Conservation (phyloP, 2,797 vertebrate genomes). For the Lagothrix lagotricha region DNA sequence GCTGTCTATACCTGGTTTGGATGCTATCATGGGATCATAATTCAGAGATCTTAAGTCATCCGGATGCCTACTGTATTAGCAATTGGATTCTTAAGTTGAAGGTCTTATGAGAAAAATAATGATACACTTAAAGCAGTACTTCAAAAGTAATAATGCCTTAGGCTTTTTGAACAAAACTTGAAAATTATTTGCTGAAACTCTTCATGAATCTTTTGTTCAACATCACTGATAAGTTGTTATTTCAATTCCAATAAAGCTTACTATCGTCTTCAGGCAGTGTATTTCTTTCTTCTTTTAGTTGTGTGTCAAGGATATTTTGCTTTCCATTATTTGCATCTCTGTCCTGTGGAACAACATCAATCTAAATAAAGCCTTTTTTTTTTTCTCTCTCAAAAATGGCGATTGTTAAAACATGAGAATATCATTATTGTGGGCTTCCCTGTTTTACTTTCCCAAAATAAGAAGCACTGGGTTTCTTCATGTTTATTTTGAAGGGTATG, state of each 20-base stretch:
- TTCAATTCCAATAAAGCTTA: not conserved
- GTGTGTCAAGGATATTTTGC: not conserved
- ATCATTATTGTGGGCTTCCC: not conserved
- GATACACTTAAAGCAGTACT: not conserved
- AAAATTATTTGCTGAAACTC: not conserved
- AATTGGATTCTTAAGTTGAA: not conserved
- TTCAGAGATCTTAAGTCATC: not conserved
- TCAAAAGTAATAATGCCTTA: not conserved
- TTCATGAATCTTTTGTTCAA: not conserved
- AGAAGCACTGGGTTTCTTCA: not conserved
- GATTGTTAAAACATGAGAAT: not conserved
- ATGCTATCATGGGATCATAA: not conserved
- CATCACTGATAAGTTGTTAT: not conserved
- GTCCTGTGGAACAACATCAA: not conserved
- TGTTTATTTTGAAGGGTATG: not conserved
- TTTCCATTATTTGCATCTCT: not conserved
- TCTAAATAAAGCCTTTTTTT: not conserved
- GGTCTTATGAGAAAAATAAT: not conserved
- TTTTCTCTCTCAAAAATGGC: not conserved
- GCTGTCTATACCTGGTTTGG: not conserved
- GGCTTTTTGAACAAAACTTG: not conserved
- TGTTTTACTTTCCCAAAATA: not conserved
- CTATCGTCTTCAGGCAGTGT: not conserved
- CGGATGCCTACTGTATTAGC: not conserved
- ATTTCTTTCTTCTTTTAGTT: not conserved